These are phyloP conservation scores for Sialis fuliginosa DNA, from an alignment of 2,888 invertebrate genomes.

Conservation along the genomic window DNA sequence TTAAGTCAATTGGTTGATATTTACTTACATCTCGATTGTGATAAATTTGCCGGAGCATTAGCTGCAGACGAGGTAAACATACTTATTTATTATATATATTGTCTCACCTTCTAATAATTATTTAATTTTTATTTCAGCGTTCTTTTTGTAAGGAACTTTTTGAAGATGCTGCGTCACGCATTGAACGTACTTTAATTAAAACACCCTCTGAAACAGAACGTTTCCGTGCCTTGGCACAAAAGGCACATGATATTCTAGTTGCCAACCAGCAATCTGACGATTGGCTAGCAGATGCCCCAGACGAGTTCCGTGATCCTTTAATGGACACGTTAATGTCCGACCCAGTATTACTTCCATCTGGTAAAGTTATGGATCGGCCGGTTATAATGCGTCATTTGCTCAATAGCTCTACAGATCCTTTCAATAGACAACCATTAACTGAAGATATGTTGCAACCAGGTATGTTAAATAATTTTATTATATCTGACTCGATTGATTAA, in stretches of 20 bases:
- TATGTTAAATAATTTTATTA: no score
- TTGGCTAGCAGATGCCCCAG: slow-evolving; percentile 89
- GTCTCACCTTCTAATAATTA: slow-evolving; percentile 2
- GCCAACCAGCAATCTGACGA: slow-evolving; percentile 76
- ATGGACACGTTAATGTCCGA: slow-evolving; percentile 97
- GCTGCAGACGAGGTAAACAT: slow-evolving; percentile 80
- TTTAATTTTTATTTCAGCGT: slow-evolving; percentile 35
- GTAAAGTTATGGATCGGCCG: slow-evolving; percentile 79
- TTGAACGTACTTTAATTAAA: slow-evolving; percentile 71
- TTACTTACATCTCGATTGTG: slow-evolving; percentile 89
- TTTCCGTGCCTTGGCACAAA: slow-evolving; percentile 58
- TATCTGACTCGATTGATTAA: no score
- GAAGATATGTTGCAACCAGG: slow-evolving; percentile 87
- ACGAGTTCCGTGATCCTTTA: slow-evolving; percentile 89
- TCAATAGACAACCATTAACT: slow-evolving; percentile 86
- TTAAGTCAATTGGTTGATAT: slow-evolving; percentile 88
- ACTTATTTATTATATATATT: not conserved
- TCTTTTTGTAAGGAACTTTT: slow-evolving; percentile 89
- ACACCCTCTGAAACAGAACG: slow-evolving; percentile 69
- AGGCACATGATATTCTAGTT: slow-evolving; percentile 61
- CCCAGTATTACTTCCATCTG: slow-evolving; percentile 83
- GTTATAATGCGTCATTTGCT: slow-evolving; percentile 86
- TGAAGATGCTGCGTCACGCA: slow-evolving; percentile 69
- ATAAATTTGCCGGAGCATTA: slow-evolving; percentile 76
- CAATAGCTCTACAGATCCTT: slow-evolving; percentile 94